A percentile compares a stretch with the other conserved stretches of the same genome.
Evolutionary conservation across 2,113 vertebrate genomes (phyloP).

Genomic region (Platysteira castanea): DNA sequence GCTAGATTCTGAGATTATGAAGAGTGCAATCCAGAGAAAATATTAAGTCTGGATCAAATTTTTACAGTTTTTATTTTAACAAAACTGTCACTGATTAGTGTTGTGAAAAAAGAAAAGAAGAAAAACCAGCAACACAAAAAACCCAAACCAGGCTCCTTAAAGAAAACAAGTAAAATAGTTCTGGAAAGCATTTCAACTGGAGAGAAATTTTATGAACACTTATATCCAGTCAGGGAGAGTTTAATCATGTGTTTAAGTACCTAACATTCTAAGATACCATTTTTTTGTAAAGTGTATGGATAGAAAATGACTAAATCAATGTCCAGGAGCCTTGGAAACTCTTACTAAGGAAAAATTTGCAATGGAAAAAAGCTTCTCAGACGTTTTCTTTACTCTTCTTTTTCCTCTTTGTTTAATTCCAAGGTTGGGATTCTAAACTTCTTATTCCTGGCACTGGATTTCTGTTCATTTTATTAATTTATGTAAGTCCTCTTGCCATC

Average conservation of each 20-base stretch:
- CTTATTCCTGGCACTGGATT: neutral
- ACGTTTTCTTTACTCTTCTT: neutral
- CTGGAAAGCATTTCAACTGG: neutral
- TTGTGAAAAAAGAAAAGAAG: neutral
- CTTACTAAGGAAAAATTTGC: neutral
- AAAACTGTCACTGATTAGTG: neutral
- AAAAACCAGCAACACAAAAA: neutral
- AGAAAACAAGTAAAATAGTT: neutral
- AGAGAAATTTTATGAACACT: neutral
- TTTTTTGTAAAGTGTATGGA: neutral
- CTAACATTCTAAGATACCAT: neutral
- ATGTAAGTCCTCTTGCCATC: neutral
- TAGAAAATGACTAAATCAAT: neutral
- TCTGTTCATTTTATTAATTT: neutral
- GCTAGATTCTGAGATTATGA: neutral
- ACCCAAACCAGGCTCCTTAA: neutral
- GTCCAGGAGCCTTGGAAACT: neutral
- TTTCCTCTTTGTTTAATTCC: neutral
- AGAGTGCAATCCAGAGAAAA: neutral
- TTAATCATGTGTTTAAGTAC: neutral
- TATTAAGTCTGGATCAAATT: neutral
- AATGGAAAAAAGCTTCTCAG: neutral
- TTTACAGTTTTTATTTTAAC: neutral
- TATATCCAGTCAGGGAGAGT: neutral
- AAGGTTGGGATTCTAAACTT: neutral